phyloP scores from a whole-genome alignment of 2,113 vertebrate genomes.

The Etheostoma spectabile region DNA sequence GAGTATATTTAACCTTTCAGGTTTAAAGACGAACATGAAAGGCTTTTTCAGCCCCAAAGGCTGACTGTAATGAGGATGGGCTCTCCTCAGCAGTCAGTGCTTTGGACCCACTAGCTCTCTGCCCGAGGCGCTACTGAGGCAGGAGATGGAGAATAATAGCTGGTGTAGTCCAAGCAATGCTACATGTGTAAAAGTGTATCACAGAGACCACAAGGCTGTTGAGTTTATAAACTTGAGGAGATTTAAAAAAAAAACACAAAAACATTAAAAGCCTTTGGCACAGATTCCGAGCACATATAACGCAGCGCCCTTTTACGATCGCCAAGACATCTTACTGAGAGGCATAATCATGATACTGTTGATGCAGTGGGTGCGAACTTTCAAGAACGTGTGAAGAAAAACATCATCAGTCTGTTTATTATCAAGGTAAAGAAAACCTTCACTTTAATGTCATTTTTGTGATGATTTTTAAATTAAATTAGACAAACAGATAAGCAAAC shows the following conservation, averaged over 20 bases:
- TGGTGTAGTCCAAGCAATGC: conserved; percentile 40
- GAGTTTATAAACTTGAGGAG: conserved; percentile 56
- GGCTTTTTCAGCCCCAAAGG: conserved; percentile 49
- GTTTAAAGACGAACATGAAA: conserved; percentile 71
- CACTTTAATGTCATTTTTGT: background rate
- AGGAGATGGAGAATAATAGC: conserved; percentile 60
- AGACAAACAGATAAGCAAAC: too few species aligned
- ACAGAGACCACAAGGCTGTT: conserved; percentile 38
- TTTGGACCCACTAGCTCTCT: conserved; percentile 71
- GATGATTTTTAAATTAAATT: too few species aligned
- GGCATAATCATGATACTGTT: conserved; percentile 4
- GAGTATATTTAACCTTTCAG: conserved; percentile 71
- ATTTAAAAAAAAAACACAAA: conserved; percentile 33
- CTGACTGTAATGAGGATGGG: conserved; percentile 60
- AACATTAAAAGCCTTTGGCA: conserved; percentile 48
- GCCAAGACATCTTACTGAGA: conserved; percentile 14
- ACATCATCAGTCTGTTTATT: conserved; percentile 1
- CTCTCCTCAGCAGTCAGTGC: conserved; percentile 56
- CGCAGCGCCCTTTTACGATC: background rate
- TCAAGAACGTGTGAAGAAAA: background rate
- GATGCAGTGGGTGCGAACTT: too few species aligned
- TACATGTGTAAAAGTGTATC: conserved; percentile 46
- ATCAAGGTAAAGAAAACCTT: conserved; percentile 11
- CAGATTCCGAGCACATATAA: conserved; percentile 31
- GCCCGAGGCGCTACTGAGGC: conserved; percentile 42